Percentiles rank a stretch among this genome's conserved stretches.
These are phyloP conservation scores for Prunella fulvescens DNA, from an alignment of 2,113 vertebrate species.

Conservation along the genomic window DNA sequence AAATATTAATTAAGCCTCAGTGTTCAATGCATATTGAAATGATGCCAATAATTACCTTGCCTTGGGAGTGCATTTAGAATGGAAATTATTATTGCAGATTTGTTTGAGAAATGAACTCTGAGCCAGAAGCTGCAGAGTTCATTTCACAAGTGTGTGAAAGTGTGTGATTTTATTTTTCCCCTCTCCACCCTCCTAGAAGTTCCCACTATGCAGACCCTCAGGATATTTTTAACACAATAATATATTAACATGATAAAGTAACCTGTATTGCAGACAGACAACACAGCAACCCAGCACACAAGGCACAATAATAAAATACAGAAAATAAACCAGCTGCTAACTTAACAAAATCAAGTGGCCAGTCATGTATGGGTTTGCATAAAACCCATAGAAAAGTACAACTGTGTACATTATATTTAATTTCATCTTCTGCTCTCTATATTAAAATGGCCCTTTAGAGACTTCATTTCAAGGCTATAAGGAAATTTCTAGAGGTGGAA, in stretches of 20 bases:
- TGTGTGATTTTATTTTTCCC: not conserved
- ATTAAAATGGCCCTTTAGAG: not conserved
- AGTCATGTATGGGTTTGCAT: not conserved
- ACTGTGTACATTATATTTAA: not conserved
- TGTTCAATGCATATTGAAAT: slow-evolving; percentile 5
- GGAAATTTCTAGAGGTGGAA: not conserved
- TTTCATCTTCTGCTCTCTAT: not conserved
- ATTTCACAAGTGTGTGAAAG: not conserved
- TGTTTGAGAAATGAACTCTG: not conserved
- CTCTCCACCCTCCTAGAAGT: not conserved
- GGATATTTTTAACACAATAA: not conserved
- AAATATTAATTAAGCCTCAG: slow-evolving; percentile 16
- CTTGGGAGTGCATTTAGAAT: not conserved
- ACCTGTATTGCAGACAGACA: not conserved
- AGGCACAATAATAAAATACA: not conserved
- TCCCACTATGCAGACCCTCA: not conserved
- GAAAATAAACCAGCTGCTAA: not conserved
- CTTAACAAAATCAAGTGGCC: not conserved
- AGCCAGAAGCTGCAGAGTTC: slow-evolving; percentile 29
- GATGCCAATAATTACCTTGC: not conserved
- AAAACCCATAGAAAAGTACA: not conserved
- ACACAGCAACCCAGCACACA: not conserved
- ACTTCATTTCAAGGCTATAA: not conserved
- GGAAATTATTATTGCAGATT: slow-evolving; percentile 37
- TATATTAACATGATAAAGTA: not conserved